Evolutionary conservation across 1,140 invertebrate genomes (phyloP).

Genomic region (Thaumatotibia leucotreta): DNA sequence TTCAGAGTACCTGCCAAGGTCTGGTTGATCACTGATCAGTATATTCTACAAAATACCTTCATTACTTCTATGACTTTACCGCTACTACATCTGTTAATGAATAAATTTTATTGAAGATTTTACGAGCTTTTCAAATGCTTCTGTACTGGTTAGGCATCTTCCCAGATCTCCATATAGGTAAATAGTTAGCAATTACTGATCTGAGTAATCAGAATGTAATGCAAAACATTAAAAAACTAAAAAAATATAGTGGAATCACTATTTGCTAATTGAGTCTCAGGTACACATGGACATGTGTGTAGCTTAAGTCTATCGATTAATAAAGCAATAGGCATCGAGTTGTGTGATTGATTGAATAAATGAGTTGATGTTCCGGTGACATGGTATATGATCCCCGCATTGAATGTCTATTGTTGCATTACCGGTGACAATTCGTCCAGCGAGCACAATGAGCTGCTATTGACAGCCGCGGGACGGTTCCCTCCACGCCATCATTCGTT

Average conservation of each 20-base stretch:
- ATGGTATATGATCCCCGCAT: slow-evolving; percentile 30
- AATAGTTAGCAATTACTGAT: no score
- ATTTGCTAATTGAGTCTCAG: not conserved
- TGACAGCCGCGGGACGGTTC: slow-evolving; percentile 32
- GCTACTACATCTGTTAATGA: no score
- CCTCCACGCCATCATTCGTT: not conserved
- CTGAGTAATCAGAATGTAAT: no score
- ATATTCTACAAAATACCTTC: not conserved
- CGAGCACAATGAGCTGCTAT: slow-evolving; percentile 43
- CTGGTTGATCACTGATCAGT: not conserved
- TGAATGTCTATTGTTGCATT: slow-evolving; percentile 45
- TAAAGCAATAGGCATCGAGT: slow-evolving; percentile 27
- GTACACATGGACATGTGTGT: not conserved
- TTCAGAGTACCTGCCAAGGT: not conserved
- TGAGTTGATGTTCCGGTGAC: slow-evolving; percentile 29
- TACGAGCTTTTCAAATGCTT: no score
- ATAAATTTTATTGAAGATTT: no score
- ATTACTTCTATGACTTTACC: not conserved
- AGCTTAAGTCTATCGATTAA: not conserved
- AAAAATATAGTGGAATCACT: not conserved
- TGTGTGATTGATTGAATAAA: slow-evolving; percentile 17
- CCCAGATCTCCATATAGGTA: no score
- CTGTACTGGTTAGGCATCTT: no score
- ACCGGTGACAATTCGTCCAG: slow-evolving; percentile 39
- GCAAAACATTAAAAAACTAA: not conserved